Percentiles rank a stretch among this genome's conserved stretches.
phyloP scores from a whole-genome alignment of 64 coral and sea anemone species.

The Trachythela sp. region DNA sequence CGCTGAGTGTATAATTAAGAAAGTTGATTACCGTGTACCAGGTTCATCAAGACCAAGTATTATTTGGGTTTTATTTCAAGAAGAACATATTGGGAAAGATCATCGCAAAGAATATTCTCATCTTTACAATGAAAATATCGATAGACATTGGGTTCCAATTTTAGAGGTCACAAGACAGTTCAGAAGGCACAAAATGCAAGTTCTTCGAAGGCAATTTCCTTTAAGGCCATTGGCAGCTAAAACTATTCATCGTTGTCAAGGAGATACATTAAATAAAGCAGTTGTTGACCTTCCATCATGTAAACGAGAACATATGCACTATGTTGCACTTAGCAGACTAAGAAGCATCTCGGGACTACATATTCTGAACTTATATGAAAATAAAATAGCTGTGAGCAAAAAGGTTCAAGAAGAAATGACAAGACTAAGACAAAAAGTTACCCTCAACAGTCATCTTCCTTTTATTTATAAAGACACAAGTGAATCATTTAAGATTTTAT shows the following conservation, averaged over 20 bases:
- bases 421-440: constrained; percentile 32
- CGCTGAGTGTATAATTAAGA: not conserved
- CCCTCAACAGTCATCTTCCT: not conserved
- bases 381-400: constrained; percentile 46
- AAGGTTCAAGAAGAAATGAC: constrained; percentile 52
- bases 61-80: too few species aligned
- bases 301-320: not conserved
- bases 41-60: too few species aligned
- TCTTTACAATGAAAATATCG: constrained; percentile 21
- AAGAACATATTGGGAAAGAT: too few species aligned
- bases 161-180: constrained; percentile 43
- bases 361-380: constrained; percentile 52
- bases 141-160: constrained; percentile 37
- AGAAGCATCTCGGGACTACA: constrained; percentile 22
- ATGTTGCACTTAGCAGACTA: too few species aligned
- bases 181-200: constrained; percentile 15
- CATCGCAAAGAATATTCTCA: constrained; percentile 41
- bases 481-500: not conserved
- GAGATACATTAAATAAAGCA: not conserved
- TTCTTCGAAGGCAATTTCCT: constrained; percentile 1
- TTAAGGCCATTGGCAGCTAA: too few species aligned
- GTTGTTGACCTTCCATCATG: constrained; percentile 45
- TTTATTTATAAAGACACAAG: not conserved
- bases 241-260: too few species aligned
- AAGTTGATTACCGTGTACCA: not conserved